phyloP scores from a whole-genome alignment of 2,113 vertebrate genomes.

The Astur gentilis region DNA sequence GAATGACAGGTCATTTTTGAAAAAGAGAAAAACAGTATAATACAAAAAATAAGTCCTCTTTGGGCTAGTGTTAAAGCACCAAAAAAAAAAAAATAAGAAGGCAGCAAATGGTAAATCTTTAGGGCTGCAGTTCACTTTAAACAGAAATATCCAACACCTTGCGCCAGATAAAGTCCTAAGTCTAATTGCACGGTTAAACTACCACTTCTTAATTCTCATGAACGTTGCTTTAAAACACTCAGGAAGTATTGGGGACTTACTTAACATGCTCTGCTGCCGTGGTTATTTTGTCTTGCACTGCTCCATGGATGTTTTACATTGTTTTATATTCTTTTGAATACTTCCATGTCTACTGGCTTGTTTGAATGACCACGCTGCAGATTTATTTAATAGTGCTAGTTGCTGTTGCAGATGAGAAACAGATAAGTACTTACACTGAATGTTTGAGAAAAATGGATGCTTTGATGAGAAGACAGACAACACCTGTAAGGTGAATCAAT shows the following conservation, averaged over 20 bases:
- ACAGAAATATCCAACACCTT: not conserved
- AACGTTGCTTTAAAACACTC: not conserved
- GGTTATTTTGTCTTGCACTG: not conserved
- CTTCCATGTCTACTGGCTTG: not conserved
- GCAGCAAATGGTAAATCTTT: not conserved
- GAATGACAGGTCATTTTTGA: not conserved
- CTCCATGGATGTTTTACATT: not conserved
- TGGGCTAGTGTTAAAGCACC: not conserved
- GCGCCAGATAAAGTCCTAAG: not conserved
- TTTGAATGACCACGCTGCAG: not conserved
- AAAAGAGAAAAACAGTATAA: not conserved
- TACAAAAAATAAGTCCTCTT: not conserved
- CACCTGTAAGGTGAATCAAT: slow-evolving; percentile 35
- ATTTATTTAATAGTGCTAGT: not conserved
- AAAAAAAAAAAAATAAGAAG: not conserved
- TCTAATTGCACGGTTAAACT: not conserved
- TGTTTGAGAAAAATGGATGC: not conserved
- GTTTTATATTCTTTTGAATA: not conserved
- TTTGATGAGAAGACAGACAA: not conserved
- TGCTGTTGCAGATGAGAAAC: not conserved
- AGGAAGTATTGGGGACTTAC: not conserved
- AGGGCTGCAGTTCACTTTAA: not conserved
- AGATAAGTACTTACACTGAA: not conserved
- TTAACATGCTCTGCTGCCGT: not conserved
- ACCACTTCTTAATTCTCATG: not conserved